Base-by-base conservation (phyloP, 1,140 invertebrate species). In the Protaetia brevitarsis region DNA sequence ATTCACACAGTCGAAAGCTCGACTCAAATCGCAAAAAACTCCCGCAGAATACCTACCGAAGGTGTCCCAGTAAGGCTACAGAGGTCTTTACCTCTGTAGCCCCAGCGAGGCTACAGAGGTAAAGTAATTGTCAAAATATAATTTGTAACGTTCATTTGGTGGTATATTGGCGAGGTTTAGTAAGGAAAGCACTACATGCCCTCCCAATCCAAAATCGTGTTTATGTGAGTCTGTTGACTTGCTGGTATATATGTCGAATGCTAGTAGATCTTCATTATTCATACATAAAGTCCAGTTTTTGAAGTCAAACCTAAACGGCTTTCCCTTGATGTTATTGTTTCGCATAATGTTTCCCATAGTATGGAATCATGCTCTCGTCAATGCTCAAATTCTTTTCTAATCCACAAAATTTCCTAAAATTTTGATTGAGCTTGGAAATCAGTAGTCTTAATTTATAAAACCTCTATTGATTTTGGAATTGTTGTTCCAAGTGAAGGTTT, bases 251-350 rank as follows among this genome's bases (percentile, higher is more conserved):
- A 67, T 66, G n/a, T 67, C 63, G 62, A 67, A 69, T n/a, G 31
- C n/a, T 2, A 64, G 4, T 30, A 59, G 29, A 31, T 69, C 64
- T 61, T 63, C 65, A 36, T 13, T 34, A 34, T n/a, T 70, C 6
- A 58, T 62, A 62, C 63, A 66, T n/a, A 70, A 21, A 6, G 62
- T 60, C 66, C 72, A 73, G 26, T 68, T 68, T 66, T 73, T 68
- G 56, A 65, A 72, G 7, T 65, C 68, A 64, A 73, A 71, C 8
- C 66, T 36, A 27, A 71, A 70, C 3, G 68, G 68, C 45, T 72
- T 71, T 10, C 59, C 59, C 31, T 57, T 56, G 7, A 71, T 73
- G 41, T n/a, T 34, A 73, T 64, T 70, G 66, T 61, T 73, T 71
- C 6, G 66, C 66, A 28, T 68, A 71, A 36, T 68, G 68, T 64